These are phyloP conservation scores for Allygus modestus DNA, from an alignment of 2,888 invertebrate species.

Conservation along the genomic window DNA sequence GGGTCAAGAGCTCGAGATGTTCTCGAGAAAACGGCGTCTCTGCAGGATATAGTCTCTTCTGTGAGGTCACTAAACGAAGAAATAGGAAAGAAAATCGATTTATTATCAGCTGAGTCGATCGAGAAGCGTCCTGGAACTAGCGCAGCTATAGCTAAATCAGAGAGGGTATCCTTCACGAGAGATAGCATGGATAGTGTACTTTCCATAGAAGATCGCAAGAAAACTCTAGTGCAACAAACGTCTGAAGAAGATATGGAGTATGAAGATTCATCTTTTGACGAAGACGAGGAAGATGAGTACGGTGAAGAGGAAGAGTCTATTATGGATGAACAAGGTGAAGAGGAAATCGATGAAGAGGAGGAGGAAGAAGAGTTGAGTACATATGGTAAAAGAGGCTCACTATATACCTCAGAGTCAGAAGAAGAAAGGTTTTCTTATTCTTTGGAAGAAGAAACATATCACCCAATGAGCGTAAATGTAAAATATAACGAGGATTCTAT, in stretches of 20 bases:
- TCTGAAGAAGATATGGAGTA: conserved; percentile 72
- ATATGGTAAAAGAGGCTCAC: conserved; percentile 59
- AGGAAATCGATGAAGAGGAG: conserved; percentile 72
- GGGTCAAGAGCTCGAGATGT: conserved; percentile 39
- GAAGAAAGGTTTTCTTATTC: conserved; percentile 63
- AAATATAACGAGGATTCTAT: conserved; percentile 66
- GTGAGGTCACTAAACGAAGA: neutral
- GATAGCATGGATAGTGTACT: conserved; percentile 59
- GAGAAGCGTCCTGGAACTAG: neutral
- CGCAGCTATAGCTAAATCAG: conserved; percentile 9
- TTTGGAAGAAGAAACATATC: conserved; percentile 81
- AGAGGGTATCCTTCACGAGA: neutral
- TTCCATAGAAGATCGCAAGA: conserved; percentile 20
- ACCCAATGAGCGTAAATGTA: conserved; percentile 78
- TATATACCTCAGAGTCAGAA: conserved; percentile 63
- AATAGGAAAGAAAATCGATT: conserved; percentile 45
- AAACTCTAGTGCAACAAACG: conserved; percentile 26
- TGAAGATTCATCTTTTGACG: conserved; percentile 72
- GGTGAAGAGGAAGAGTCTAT: conserved; percentile 71
- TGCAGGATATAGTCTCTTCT: conserved; percentile 35
- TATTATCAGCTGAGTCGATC: neutral
- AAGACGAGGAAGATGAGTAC: conserved; percentile 70
- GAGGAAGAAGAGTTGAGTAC: conserved; percentile 68
- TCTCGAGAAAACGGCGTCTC: conserved; percentile 43
- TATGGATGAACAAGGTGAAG: conserved; percentile 65